A percentile compares a stretch with the other conserved stretches of the same genome.
Conservation (phyloP, 37 sponge, comb jelly and placozoan species). For the Halichondria panicea region DNA sequence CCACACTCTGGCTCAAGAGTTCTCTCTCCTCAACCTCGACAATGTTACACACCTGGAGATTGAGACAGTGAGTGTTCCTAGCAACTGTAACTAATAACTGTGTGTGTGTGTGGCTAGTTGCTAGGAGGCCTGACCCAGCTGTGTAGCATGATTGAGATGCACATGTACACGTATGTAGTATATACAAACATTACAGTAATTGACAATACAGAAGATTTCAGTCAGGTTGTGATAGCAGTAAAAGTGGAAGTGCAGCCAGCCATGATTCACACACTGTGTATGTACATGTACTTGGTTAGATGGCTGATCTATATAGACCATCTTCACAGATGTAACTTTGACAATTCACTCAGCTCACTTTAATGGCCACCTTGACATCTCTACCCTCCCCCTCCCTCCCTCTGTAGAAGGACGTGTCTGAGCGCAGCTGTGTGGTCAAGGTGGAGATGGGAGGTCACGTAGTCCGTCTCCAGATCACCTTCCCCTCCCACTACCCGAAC, state of each 20-base stretch:
- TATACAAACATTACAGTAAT: background rate
- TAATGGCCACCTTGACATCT: background rate
- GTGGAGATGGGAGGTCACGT: slow-evolving; percentile 41
- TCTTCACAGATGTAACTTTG: no score
- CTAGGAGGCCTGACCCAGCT: background rate
- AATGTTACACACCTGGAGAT: slow-evolving; percentile 51
- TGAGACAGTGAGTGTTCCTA: slow-evolving; percentile 39
- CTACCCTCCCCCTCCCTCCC: background rate
- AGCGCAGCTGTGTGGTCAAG: slow-evolving; percentile 71
- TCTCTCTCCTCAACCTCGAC: slow-evolving; percentile 52
- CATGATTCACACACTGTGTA: background rate
- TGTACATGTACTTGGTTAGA: background rate
- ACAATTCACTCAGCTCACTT: background rate
- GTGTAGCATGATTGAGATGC: background rate
- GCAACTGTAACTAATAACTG: background rate
- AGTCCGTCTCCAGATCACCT: slow-evolving; percentile 67
- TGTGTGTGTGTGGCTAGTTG: slow-evolving; percentile 16
- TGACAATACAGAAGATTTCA: no score
- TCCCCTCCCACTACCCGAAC: slow-evolving; percentile 84
- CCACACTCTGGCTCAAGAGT: slow-evolving; percentile 55
- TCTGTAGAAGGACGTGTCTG: slow-evolving; percentile 55
- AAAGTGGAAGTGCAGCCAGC: background rate
- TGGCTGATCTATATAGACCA: background rate
- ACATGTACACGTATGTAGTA: background rate
- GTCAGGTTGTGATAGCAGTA: no score